Conservation (phyloP, 2,888 invertebrate genomes). For the Syritta pipiens region DNA sequence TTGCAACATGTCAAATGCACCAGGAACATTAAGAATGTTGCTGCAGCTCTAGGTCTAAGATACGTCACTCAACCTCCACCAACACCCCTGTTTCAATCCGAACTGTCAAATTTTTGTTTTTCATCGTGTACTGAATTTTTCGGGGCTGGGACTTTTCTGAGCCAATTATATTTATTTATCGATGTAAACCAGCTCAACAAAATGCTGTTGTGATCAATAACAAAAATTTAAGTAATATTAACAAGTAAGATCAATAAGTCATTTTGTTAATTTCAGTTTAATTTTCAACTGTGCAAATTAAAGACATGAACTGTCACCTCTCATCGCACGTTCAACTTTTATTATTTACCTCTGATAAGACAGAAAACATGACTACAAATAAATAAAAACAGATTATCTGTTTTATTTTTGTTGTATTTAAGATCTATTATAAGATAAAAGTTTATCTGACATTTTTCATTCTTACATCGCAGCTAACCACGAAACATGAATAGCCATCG, state of each 20-base stretch:
- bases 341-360: conserved; percentile 22
- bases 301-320: neutral
- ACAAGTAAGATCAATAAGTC: neutral
- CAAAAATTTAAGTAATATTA: neutral
- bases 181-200: conserved; percentile 13
- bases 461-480: conserved; percentile 19
- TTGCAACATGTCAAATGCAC: too few species aligned
- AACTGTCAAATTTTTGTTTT: conserved; percentile 22
- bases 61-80: too few species aligned
- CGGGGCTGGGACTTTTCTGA: conserved; percentile 27
- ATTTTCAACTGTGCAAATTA: neutral
- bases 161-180: conserved; percentile 23
- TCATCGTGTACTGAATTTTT: conserved; percentile 45
- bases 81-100: neutral
- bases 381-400: neutral
- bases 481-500: conserved; percentile 74
- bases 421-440: neutral
- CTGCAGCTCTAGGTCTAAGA: neutral
- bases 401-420: neutral
- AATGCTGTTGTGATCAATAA: conserved; percentile 25
- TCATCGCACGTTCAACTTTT: neutral
- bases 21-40: too few species aligned
- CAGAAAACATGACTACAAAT: neutral
- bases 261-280: neutral
- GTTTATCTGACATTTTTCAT: neutral